These are phyloP conservation scores for Scomberomorus guttatus DNA, from an alignment of 2,797 vertebrate genomes.

Conservation along the genomic window DNA sequence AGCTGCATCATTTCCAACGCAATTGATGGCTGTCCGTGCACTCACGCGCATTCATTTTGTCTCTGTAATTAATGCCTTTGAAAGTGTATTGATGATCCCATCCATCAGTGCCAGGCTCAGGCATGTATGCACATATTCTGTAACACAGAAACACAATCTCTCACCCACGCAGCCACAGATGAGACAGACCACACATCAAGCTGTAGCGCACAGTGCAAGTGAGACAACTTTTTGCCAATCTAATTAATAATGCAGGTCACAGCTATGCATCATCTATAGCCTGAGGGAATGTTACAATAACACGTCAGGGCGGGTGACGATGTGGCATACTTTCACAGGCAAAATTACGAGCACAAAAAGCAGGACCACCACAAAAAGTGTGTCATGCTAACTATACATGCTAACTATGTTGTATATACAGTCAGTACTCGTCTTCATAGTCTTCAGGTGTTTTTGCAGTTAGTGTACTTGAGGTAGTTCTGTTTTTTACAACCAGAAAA, in stretches of 20 bases:
- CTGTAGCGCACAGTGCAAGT: conserved; percentile 28
- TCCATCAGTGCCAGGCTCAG: conserved; percentile 46
- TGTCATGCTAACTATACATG: neutral
- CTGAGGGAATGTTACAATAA: conserved; percentile 47
- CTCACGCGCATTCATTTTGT: conserved; percentile 31
- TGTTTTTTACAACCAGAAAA: neutral
- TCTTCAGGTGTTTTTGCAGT: neutral
- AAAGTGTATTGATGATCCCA: conserved; percentile 40
- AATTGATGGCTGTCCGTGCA: conserved; percentile 40
- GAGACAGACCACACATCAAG: conserved; percentile 64
- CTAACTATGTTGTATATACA: neutral
- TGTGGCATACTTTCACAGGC: conserved; percentile 20
- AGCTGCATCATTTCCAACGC: conserved; percentile 39
- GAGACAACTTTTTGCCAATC: conserved; percentile 49
- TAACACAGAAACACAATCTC: conserved; percentile 55
- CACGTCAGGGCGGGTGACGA: conserved; percentile 18
- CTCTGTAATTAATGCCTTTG: conserved; percentile 59
- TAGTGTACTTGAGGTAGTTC: neutral
- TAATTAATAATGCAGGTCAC: conserved; percentile 73
- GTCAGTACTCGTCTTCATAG: neutral
- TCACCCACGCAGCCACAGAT: conserved; percentile 31
- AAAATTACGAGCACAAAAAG: conserved; percentile 11
- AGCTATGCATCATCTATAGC: conserved; percentile 55
- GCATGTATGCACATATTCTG: conserved; percentile 34
- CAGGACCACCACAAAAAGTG: neutral